phyloP scores from a whole-genome alignment of 2,888 invertebrate species.

The Pharmacophagus antenor region DNA sequence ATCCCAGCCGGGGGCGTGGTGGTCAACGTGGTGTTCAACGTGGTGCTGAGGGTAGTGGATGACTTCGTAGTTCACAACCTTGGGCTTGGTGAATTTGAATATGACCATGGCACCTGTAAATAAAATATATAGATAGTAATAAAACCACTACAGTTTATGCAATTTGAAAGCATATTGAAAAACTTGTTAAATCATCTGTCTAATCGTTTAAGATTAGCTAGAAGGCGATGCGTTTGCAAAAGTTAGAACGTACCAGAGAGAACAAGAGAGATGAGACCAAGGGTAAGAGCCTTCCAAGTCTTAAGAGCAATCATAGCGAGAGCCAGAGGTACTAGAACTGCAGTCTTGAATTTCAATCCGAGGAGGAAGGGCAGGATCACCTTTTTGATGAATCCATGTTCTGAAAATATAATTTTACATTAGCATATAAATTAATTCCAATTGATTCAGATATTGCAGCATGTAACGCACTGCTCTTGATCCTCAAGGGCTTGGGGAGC shows the following conservation, averaged over 20 bases:
- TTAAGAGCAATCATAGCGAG: constrained; percentile 91
- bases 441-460: constrained; percentile 10
- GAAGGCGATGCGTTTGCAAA: background rate
- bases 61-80: constrained; percentile 92
- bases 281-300: constrained; percentile 93
- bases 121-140: constrained; percentile 12
- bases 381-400: constrained; percentile 91
- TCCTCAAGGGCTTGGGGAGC: constrained; percentile 76
- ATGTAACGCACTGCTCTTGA: constrained; percentile 68
- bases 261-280: constrained; percentile 91
- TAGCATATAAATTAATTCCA: constrained; percentile 11
- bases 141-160: background rate
- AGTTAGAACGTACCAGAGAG: constrained; percentile 82
- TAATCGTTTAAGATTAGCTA: too few relatives aligned
- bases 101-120: constrained; percentile 86
- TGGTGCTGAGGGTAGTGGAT: constrained; percentile 89
- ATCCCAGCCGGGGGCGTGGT: constrained; percentile 77
- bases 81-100: constrained; percentile 93
- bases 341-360: constrained; percentile 92
- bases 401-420: constrained; percentile 67
- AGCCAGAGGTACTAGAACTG: constrained; percentile 89
- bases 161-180: background rate
- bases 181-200: background rate
- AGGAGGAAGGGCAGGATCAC: constrained; percentile 91
- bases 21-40: constrained; percentile 85